Base-by-base conservation (phyloP, 2,797 vertebrate species). In the Lindbergichthys nudifrons region DNA sequence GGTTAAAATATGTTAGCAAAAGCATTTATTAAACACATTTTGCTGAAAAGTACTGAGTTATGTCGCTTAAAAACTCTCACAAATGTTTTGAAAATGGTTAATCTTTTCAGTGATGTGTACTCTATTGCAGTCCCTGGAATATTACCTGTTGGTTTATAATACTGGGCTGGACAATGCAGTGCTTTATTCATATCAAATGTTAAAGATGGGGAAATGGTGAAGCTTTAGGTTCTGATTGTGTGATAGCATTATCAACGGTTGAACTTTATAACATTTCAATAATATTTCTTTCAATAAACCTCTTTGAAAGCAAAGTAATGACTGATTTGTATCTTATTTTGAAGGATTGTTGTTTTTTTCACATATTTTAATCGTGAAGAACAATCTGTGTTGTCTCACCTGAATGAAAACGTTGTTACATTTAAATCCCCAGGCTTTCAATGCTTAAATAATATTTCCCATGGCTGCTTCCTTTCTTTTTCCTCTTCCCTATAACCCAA, bases 261-360 rank as follows among this genome's bases (percentile, higher is more conserved):
- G 87, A 83, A 92, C 92, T 95, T 95, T 94, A 91, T 94, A 94
- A 91, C 71, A 90, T 91, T 92, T 93, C 41, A 89, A 93, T 39
- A 93, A 88, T 86, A 88, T 92, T 93, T 93, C 92, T 95, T 94
- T 95, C 93, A 95, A 95, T 95, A 95, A 95, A 95, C 70, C 79
- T 92, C 86, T 93, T 93, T 93, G 82, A 94, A 95, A 94, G 88
- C 85, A 88, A 82, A 50, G 11, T 11, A 10, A 19, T 7, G 5
- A 12, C 30, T 89, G 32, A 51, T 89, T 56, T 1, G 58, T 83
- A 11, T 57, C 8, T 21, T 13, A 45, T 23, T 47, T 2, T 19
- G 5, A 21, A 19, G 0, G 19, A 14, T n/a, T 47, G 3, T 36
- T 16, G 45, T 16, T 5, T 18, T 46, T 23, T 4, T 52, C 65